A percentile compares a stretch with the other conserved stretches of the same genome.
phyloP scores from a whole-genome alignment of 2,888 invertebrate genomes.

The Agrochola circellaris region DNA sequence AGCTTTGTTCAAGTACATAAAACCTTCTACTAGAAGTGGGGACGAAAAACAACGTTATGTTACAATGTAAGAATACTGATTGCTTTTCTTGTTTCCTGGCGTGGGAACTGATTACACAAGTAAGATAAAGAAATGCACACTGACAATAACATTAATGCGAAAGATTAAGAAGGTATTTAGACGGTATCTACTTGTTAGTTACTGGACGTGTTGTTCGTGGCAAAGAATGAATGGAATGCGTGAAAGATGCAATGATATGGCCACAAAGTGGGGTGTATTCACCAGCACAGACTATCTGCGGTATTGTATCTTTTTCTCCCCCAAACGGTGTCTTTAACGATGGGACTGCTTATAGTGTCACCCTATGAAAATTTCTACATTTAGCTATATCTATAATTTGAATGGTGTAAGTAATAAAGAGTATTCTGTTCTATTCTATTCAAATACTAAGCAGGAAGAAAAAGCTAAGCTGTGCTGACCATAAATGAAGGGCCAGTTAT shows the following conservation, averaged over 20 bases:
- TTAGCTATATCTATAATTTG: neutral
- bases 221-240: neutral
- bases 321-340: neutral
- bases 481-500: neutral
- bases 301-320: neutral
- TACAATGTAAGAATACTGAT: slow-evolving; percentile 59
- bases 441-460: neutral
- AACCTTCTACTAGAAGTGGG: slow-evolving; percentile 33
- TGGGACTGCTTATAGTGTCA: neutral
- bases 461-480: neutral
- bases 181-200: neutral
- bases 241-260: slow-evolving; percentile 1
- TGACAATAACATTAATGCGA: slow-evolving; percentile 36
- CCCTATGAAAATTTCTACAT: neutral
- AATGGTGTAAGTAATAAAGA: neutral
- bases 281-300: neutral
- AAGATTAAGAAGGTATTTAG: slow-evolving; percentile 32
- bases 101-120: slow-evolving; percentile 61
- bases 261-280: neutral
- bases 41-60: slow-evolving; percentile 51
- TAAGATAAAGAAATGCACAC: slow-evolving; percentile 51
- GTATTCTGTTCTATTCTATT: neutral
- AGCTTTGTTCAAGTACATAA: slow-evolving; percentile 8
- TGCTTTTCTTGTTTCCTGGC: slow-evolving; percentile 55
- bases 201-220: neutral